phyloP scores from a whole-genome alignment of 2,888 invertebrate species.

The Phyto melanocephala region DNA sequence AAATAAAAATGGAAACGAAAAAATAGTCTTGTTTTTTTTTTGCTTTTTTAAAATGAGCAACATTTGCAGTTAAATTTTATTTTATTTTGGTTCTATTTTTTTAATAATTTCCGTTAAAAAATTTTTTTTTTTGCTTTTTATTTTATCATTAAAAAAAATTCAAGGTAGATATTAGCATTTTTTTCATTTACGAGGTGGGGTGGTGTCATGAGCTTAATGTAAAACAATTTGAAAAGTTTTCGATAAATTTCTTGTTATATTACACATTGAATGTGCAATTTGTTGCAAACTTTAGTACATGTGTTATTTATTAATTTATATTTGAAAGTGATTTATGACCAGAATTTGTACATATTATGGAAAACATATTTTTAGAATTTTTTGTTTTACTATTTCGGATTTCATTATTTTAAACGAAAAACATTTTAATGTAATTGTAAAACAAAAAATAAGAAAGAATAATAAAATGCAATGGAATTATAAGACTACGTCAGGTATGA shows the following conservation, averaged over 20 bases:
- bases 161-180: conserved; percentile 37
- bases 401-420: neutral
- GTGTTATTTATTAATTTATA: conserved; percentile 50
- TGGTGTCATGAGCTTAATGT: conserved; percentile 52
- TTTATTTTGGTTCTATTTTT: conserved; percentile 12
- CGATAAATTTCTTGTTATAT: conserved; percentile 50
- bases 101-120: conserved; percentile 7
- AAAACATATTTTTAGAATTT: neutral
- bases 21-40: conserved; percentile 50
- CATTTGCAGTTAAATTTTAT: conserved; percentile 59
- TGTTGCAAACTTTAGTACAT: conserved; percentile 44
- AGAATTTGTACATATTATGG: conserved; percentile 15
- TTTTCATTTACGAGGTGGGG: conserved; percentile 4
- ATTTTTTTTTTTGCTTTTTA: neutral
- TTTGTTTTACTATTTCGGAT: neutral
- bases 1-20: conserved; percentile 39
- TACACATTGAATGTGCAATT: conserved; percentile 49
- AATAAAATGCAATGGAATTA: no score
- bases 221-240: conserved; percentile 57
- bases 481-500: no score
- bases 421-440: no score
- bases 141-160: conserved; percentile 29
- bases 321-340: conserved; percentile 40
- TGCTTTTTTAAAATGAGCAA: conserved; percentile 58
- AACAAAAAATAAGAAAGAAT: neutral